Evolutionary conservation across 2,888 invertebrate species (phyloP).

Genomic region (Tenthredo livida): DNA sequence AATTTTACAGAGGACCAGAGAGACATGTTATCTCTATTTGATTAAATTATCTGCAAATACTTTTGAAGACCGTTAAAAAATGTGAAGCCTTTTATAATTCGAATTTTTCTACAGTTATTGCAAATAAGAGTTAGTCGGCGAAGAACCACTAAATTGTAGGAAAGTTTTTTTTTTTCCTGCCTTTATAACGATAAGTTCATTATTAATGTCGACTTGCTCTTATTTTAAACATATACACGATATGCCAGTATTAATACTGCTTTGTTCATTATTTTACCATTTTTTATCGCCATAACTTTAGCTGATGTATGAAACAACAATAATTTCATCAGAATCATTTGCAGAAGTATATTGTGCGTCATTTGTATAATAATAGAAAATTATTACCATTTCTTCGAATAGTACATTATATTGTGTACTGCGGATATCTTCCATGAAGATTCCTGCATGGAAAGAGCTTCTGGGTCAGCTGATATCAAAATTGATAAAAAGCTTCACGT

Average conservation of each 20-base stretch:
- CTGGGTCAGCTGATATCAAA: neutral
- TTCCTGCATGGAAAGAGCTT: neutral
- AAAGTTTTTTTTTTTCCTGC: neutral
- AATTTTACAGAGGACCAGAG: neutral
- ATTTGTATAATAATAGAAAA: conserved; percentile 1
- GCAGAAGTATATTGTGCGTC: conserved; percentile 21
- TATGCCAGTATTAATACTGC: neutral
- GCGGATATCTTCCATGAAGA: neutral
- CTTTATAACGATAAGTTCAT: neutral
- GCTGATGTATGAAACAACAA: conserved; percentile 61
- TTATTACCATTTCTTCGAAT: neutral
- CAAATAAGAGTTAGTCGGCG: neutral
- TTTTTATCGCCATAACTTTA: conserved; percentile 47
- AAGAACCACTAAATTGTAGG: neutral
- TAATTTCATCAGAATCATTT: conserved; percentile 63
- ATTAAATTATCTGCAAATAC: conserved; percentile 7
- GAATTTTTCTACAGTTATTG: neutral
- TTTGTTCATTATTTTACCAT: conserved; percentile 20
- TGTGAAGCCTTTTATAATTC: neutral
- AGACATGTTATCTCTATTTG: neutral
- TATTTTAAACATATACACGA: neutral
- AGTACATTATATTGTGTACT: neutral
- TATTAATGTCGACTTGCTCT: neutral
- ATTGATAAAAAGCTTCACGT: neutral
- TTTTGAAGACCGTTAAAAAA: neutral